These are phyloP conservation scores for Phyto melanocephala DNA, from an alignment of 2,888 invertebrate genomes.

Conservation along the genomic window DNA sequence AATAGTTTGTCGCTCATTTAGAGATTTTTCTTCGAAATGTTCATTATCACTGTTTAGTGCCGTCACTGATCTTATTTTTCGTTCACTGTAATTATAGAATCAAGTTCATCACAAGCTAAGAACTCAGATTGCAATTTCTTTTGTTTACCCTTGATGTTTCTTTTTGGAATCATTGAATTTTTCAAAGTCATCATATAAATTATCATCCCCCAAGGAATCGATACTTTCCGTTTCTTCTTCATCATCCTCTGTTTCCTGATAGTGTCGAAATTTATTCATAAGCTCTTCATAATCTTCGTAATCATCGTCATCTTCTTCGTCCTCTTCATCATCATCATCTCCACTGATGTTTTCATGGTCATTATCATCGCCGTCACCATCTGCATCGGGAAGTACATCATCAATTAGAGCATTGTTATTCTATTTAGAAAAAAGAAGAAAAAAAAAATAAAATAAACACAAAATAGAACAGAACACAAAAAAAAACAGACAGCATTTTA, in stretches of 20 bases:
- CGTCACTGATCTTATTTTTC: conserved; percentile 77
- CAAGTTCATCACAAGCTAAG: no score
- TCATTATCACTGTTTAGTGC: conserved; percentile 75
- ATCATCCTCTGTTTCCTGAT: conserved; percentile 61
- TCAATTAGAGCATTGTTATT: conserved; percentile 72
- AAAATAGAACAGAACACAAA: conserved; percentile 1
- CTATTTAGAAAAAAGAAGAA: conserved; percentile 67
- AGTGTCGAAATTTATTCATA: conserved; percentile 57
- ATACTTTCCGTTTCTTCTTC: conserved; percentile 60
- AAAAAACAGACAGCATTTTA: conserved; percentile 44
- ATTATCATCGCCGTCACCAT: conserved; percentile 65
- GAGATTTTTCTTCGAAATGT: conserved; percentile 61
- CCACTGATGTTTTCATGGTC: conserved; percentile 59
- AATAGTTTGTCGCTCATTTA: not conserved
- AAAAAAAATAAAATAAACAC: conserved; percentile 9
- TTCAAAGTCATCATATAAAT: conserved; percentile 74
- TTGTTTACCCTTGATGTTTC: conserved; percentile 62
- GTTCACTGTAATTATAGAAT: conserved; percentile 54
- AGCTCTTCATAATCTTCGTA: conserved; percentile 61
- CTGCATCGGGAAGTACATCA: conserved; percentile 68
- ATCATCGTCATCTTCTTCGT: conserved; percentile 62
- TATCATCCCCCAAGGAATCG: conserved; percentile 69
- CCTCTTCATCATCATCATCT: conserved; percentile 57
- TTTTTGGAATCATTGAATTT: conserved; percentile 71
- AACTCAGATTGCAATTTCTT: not conserved